A percentile compares a stretch with the other conserved stretches of the same genome.
Evolutionary conservation across 30 jellyfish, hydroid and myxozoan genomes (phyloP).

Genomic region (Turritopsis rubra): DNA sequence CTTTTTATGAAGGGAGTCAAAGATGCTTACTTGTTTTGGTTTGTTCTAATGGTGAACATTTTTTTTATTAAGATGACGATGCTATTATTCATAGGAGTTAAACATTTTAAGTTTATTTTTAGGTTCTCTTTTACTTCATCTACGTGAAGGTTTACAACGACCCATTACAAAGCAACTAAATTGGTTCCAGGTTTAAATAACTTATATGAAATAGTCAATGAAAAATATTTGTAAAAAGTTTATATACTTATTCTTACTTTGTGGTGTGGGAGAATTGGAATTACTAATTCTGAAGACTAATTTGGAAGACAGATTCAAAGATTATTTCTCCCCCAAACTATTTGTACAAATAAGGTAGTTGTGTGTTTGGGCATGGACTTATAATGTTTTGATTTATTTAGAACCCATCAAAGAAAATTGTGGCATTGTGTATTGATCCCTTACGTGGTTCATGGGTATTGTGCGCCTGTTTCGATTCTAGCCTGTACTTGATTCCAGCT

Average conservation of each 20-base stretch:
- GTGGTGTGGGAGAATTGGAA: no score
- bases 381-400: no score
- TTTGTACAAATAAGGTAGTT: no score
- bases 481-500: slow-evolving; percentile 68
- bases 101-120: not conserved
- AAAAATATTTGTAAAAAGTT: no score
- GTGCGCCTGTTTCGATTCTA: slow-evolving; percentile 65
- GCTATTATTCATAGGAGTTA: not conserved
- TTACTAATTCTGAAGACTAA: no score
- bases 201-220: not conserved
- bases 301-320: no score
- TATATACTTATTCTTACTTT: no score
- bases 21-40: slow-evolving; percentile 21
- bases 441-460: slow-evolving; percentile 75
- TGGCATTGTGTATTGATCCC: slow-evolving; percentile 64
- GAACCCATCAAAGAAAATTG: slow-evolving; percentile 61
- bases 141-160: slow-evolving; percentile 26
- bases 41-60: slow-evolving; percentile 28
- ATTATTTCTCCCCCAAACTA: no score
- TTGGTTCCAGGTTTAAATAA: slow-evolving; percentile 56
- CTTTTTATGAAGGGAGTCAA: slow-evolving; percentile 30
- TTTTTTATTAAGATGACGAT: no score
- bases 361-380: no score
- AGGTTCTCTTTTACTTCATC: slow-evolving; percentile 22
- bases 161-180: slow-evolving; percentile 53